Evolutionary conservation across 2,888 invertebrate genomes (phyloP), one percentile per base, ranked within the genome.

Genomic region (Drosophila neoperkinsi): DNA sequence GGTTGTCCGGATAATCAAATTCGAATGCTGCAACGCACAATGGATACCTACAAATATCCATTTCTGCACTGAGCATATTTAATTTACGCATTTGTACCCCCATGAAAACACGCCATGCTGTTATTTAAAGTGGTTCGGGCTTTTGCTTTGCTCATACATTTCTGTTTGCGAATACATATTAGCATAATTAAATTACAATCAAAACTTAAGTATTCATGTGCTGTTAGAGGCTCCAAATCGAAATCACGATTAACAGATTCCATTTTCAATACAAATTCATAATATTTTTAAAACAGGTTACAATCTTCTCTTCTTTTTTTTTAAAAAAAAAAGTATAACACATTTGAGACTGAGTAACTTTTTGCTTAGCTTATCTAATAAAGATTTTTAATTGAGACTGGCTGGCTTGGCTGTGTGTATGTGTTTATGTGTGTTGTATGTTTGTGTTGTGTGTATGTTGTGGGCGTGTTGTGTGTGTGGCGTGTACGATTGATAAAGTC

Each of bases 371-470:
- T 89, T 89, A 89, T 75, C 49, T 86, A 87, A 76, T 80, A 82
- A 82, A 84, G 68, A 81, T 77, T 57, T 89, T 88, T 74, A 87
- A 89, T 88, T 90, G 82, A 87, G 87, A 82, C 77, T 84, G 84
- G 77, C 84, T 88, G 82, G 81, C 61, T 83, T 46, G 25, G 60
- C 73, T 57, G 56, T 21, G 30, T 56, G 13, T 56, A 63, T 78
- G 78, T 69, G 41, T 41, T n/a, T 41, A 9, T 9, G 18, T 18
- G 9, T 38, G 34, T 36, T 16, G 16, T 6, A 13, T 11, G 34
- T 13, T 34, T 43, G n/a, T 33, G 36, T 38, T 41, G 11, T 41
- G n/a, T 41, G 18, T 36, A 18, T 36, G 10, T 11, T 10, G 33
- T 10, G 11, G 10, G 33, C 11, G 11, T 43, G 3, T 33, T 43